Evolutionary conservation across 1,140 invertebrate genomes (phyloP).

Genomic region (Phymastichus coffea): DNA sequence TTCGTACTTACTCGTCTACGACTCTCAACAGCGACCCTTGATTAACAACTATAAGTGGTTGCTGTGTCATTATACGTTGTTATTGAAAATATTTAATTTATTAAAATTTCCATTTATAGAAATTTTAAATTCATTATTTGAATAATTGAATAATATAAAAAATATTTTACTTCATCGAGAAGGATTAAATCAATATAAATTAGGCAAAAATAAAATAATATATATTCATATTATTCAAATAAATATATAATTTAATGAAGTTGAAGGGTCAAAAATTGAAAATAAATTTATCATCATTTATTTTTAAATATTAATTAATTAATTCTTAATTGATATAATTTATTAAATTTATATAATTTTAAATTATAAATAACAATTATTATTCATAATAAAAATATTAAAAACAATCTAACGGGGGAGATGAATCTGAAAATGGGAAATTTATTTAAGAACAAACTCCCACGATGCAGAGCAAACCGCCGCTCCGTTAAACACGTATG

Average conservation of each 20-base stretch:
- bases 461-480: too few species aligned
- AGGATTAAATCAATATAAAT: slow-evolving; percentile 55
- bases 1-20: too few species aligned
- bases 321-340: neutral
- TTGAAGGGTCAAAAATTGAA: slow-evolving; percentile 36
- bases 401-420: neutral
- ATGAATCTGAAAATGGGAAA: too few species aligned
- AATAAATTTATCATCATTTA: slow-evolving; percentile 34
- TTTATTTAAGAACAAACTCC: too few species aligned
- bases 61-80: too few species aligned
- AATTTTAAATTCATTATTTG: slow-evolving; percentile 46
- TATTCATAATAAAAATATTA: neutral
- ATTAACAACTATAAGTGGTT: too few species aligned
- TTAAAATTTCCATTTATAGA: slow-evolving; percentile 56
- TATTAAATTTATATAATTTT: neutral
- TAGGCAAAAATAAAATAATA: slow-evolving; percentile 53
- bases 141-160: slow-evolving; percentile 49
- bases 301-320: neutral
- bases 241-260: slow-evolving; percentile 45
- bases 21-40: too few species aligned
- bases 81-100: slow-evolving; percentile 58
- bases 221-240: slow-evolving; percentile 60
- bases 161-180: slow-evolving; percentile 45
- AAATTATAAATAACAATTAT: neutral
- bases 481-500: too few species aligned